Evolutionary conservation across 1,140 invertebrate genomes (phyloP).

Genomic region (Chironomus striatipennis): DNA sequence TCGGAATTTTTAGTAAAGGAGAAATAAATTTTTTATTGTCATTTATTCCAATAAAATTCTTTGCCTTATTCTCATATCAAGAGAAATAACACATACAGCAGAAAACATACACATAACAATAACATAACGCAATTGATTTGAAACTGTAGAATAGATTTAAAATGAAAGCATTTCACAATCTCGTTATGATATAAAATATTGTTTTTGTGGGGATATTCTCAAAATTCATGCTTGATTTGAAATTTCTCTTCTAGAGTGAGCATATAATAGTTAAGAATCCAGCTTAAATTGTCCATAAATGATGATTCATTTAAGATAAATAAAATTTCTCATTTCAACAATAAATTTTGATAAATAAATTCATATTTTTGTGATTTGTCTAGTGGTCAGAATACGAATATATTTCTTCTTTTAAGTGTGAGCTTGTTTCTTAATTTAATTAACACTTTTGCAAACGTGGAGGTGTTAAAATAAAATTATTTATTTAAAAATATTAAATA

Average conservation of each 20-base stretch:
- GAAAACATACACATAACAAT: not conserved
- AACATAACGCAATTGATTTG: not conserved
- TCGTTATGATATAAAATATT: too few species aligned
- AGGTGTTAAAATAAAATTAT: too few species aligned
- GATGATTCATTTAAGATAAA: not conserved
- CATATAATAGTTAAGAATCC: not conserved
- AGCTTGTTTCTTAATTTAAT: not conserved
- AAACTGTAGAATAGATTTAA: not conserved
- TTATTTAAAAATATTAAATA: too few species aligned
- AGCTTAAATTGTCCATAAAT: not conserved
- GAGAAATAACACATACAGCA: not conserved
- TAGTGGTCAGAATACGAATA: not conserved
- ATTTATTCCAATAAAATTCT: not conserved
- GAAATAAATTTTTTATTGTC: not conserved
- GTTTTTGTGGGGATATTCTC: too few species aligned
- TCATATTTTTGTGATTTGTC: not conserved
- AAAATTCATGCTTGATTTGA: not conserved
- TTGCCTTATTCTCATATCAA: not conserved
- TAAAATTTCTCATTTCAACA: not conserved
- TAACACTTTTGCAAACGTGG: not conserved
- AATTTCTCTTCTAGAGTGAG: not conserved
- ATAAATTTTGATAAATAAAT: not conserved
- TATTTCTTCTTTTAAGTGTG: not conserved
- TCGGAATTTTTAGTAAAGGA: not conserved
- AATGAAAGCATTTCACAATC: not conserved